Conservation (phyloP, 2,113 vertebrate species). For the Channa argus region DNA sequence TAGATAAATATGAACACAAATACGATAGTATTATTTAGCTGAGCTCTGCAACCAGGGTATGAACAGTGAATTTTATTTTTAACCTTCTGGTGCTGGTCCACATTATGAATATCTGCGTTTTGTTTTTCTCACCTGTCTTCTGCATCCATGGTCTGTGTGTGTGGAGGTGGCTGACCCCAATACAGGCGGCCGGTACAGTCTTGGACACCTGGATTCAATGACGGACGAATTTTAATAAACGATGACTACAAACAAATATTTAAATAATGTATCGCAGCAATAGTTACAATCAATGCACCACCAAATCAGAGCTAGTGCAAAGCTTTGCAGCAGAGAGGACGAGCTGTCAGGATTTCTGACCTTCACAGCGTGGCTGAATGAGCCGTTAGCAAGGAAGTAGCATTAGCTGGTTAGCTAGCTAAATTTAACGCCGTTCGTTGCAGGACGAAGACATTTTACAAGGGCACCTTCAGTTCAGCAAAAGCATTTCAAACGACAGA, state of each 20-base stretch:
- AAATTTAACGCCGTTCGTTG: slow-evolving; percentile 11
- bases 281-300: neutral
- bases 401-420: slow-evolving; percentile 53
- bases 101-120: neutral
- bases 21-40: neutral
- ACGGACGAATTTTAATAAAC: neutral
- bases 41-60: neutral
- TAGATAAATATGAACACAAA: no score
- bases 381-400: slow-evolving; percentile 56
- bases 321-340: slow-evolving; percentile 13
- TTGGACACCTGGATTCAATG: slow-evolving; percentile 86
- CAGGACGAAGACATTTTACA: slow-evolving; percentile 18
- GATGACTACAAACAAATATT: neutral
- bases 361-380: slow-evolving; percentile 79
- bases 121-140: slow-evolving; percentile 89
- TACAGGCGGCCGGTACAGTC: slow-evolving; percentile 89
- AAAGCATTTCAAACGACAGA: neutral
- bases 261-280: fast-evolving
- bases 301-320: neutral
- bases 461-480: slow-evolving; percentile 38
- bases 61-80: neutral
- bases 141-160: slow-evolving; percentile 86
- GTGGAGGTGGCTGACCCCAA: slow-evolving; percentile 93
- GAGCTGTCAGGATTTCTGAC: slow-evolving; percentile 77
- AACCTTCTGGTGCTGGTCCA: neutral